Percentiles rank a stretch among this genome's conserved stretches.
These are phyloP conservation scores for Pedetes capensis DNA, from an alignment of 2,113 vertebrate genomes.

Conservation along the genomic window DNA sequence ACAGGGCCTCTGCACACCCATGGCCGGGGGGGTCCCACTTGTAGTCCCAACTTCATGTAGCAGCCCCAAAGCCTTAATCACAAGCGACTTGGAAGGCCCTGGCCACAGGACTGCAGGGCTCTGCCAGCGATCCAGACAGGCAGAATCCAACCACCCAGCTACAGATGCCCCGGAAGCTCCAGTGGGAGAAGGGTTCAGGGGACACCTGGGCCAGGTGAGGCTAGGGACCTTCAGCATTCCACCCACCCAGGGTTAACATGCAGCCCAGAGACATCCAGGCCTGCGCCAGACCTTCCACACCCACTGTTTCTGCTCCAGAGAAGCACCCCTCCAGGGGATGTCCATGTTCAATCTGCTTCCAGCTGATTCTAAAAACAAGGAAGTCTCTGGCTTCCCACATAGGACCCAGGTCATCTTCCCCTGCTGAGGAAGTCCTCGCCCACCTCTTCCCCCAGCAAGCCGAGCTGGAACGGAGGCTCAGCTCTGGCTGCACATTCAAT, in stretches of 20 bases:
- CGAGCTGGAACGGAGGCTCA: too few relatives aligned
- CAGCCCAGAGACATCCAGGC: neutral
- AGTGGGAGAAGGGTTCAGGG: fast-evolving
- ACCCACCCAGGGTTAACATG: too few relatives aligned
- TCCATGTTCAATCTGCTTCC: neutral
- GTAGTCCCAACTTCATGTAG: neutral
- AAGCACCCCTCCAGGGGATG: too few relatives aligned
- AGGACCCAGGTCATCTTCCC: neutral
- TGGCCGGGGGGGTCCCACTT: fast-evolving
- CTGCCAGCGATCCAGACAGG: too few relatives aligned
- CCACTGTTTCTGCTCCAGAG: neutral
- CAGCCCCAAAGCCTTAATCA: neutral
- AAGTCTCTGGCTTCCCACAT: neutral
- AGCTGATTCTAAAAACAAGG: neutral
- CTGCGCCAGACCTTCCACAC: fast-evolving
- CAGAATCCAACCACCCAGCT: too few relatives aligned
- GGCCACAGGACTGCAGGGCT: neutral
- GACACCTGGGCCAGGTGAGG: neutral
- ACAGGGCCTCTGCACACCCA: neutral
- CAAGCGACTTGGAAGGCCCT: neutral
- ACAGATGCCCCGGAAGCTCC: too few relatives aligned
- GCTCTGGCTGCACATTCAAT: neutral
- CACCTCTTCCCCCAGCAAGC: neutral
- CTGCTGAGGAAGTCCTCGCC: fast-evolving
- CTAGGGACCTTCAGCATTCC: fast-evolving